A percentile compares a stretch with the other conserved stretches of the same genome.
These are phyloP conservation scores for Agonopterix alstromeriana DNA, from an alignment of 2,888 invertebrate species.

Conservation along the genomic window DNA sequence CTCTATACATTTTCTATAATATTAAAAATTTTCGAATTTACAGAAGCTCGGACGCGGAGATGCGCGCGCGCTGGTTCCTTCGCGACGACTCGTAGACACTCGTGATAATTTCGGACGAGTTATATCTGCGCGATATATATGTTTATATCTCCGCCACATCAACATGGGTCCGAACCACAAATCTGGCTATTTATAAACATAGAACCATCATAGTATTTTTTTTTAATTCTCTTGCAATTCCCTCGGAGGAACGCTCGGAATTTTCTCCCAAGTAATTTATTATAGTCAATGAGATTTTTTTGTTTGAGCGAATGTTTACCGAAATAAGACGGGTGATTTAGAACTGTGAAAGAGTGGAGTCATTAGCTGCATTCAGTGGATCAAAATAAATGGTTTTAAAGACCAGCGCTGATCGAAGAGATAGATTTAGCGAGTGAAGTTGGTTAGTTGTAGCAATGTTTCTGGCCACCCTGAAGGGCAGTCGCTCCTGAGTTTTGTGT, in stretches of 20 bases:
- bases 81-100: constrained; percentile 26
- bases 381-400: no score
- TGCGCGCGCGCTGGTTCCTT: constrained; percentile 10
- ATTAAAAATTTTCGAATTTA: not conserved
- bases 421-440: no score
- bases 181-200: constrained; percentile 59
- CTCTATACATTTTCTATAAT: not conserved
- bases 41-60: not conserved
- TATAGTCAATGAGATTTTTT: constrained; percentile 9
- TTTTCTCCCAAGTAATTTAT: constrained; percentile 23
- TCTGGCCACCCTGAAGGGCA: no score
- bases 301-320: constrained; percentile 1
- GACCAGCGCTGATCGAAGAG: no score
- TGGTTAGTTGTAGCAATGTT: no score
- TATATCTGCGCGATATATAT: constrained; percentile 7
- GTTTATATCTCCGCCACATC: constrained; percentile 47
- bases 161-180: constrained; percentile 48
- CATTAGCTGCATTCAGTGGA: no score
- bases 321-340: constrained; percentile 10
- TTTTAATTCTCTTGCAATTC: constrained; percentile 46
- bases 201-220: constrained; percentile 24
- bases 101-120: constrained; percentile 35
- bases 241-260: constrained; percentile 24
- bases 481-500: no score
- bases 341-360: not conserved